A percentile compares a stretch with the other conserved stretches of the same genome.
Conservation (phyloP, 2,797 vertebrate species). For the Falco berigora region DNA sequence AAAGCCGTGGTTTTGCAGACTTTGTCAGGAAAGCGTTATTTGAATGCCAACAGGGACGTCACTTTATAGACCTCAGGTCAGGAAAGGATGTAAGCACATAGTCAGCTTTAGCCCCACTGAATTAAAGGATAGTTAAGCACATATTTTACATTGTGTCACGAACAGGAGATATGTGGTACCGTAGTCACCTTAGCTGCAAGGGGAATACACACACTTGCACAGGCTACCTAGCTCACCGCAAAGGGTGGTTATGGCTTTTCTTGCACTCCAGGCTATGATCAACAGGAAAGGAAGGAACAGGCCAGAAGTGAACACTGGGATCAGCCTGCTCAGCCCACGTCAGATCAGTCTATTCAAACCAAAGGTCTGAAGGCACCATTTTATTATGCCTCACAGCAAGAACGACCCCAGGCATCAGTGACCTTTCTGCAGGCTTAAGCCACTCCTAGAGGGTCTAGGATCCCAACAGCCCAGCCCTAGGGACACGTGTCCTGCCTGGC, state of each 20-base stretch:
- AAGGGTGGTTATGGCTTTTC: not conserved
- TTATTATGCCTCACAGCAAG: not conserved
- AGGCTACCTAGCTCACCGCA: not conserved
- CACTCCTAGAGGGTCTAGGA: not conserved
- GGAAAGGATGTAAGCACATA: not conserved
- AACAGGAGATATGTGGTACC: not conserved
- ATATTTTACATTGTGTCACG: not conserved
- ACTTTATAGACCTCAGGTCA: not conserved
- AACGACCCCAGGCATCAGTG: not conserved
- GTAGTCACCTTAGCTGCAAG: not conserved
- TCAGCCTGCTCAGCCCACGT: not conserved
- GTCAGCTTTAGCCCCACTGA: not conserved
- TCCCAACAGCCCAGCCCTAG: not conserved
- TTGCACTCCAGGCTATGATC: not conserved
- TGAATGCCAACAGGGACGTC: conserved; percentile 1
- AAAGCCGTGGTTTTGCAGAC: conserved; percentile 4
- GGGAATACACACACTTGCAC: not conserved
- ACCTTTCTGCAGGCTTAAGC: not conserved
- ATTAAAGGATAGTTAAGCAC: conserved; percentile 14
- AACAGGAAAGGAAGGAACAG: not conserved
- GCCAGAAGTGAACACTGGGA: not conserved
- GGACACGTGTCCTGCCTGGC: not conserved
- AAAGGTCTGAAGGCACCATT: not conserved
- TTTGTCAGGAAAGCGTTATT: not conserved
- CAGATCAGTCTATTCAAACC: not conserved